These are phyloP conservation scores for Myotis yumanensis DNA, from an alignment of 2,113 vertebrate species.

Conservation along the genomic window DNA sequence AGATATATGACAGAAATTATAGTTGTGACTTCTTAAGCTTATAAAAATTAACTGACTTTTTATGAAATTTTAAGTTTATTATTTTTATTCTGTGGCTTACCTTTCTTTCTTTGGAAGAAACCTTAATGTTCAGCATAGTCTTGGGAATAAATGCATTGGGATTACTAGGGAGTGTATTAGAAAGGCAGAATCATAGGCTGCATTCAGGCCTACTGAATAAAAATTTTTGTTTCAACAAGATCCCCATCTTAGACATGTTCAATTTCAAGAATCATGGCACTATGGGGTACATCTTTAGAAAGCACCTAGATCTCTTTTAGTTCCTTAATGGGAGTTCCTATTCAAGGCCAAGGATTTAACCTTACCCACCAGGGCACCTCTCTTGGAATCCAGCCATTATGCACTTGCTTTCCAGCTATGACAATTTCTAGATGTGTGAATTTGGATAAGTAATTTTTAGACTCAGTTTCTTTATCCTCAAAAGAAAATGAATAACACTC, in stretches of 20 bases:
- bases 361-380: not conserved
- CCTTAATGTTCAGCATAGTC: not conserved
- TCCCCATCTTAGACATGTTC: not conserved
- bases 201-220: not conserved
- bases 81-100: not conserved
- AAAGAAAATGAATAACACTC: not conserved
- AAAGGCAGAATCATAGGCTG: not conserved
- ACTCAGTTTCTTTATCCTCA: not conserved
- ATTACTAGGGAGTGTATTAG: not conserved
- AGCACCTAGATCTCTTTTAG: not conserved
- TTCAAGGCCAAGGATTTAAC: not conserved
- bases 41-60: not conserved
- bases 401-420: not conserved
- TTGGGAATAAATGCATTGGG: not conserved
- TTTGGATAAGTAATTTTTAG: not conserved
- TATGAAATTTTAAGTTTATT: not conserved
- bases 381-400: not conserved
- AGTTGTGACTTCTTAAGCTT: not conserved
- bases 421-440: not conserved
- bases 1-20: not conserved
- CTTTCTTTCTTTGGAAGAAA: not conserved
- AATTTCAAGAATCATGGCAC: not conserved
- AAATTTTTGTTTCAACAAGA: not conserved
- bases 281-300: not conserved
- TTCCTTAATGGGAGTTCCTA: not conserved